Evolutionary conservation across 2,888 invertebrate species (phyloP).

Genomic region (Clanis bilineata): DNA sequence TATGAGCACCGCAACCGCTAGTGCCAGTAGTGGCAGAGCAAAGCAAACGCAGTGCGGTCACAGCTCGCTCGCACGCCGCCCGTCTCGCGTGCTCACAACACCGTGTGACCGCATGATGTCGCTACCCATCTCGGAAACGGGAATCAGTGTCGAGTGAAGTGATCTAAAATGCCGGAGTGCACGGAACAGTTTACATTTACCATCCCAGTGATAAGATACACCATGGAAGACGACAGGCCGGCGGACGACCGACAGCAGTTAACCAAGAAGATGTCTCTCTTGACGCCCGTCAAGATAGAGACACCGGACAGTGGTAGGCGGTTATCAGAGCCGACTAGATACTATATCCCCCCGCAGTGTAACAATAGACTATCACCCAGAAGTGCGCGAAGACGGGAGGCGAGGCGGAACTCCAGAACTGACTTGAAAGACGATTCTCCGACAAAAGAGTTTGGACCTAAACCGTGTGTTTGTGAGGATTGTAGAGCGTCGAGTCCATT

Average conservation of each 20-base stretch:
- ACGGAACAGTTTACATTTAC: constrained; percentile 71
- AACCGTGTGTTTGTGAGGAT: constrained; percentile 74
- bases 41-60: constrained; percentile 20
- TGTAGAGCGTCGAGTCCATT: constrained; percentile 79
- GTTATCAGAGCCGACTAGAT: constrained; percentile 67
- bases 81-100: constrained; percentile 19
- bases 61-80: constrained; percentile 26
- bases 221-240: constrained; percentile 70
- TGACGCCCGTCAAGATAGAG: constrained; percentile 74
- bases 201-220: constrained; percentile 74
- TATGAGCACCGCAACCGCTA: not conserved
- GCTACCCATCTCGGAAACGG: constrained; percentile 3
- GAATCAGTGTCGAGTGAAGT: constrained; percentile 43
- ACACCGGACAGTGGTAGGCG: constrained; percentile 68
- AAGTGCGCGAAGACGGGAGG: constrained; percentile 69
- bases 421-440: constrained; percentile 54
- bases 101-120: constrained; percentile 18
- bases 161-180: constrained; percentile 75
- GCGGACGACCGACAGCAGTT: constrained; percentile 59
- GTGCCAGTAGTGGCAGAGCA: no score
- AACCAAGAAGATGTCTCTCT: constrained; percentile 70
- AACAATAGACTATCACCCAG: constrained; percentile 72
- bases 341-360: constrained; percentile 75
- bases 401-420: constrained; percentile 60
- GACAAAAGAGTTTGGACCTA: constrained; percentile 59